Conservation (phyloP, 2,888 invertebrate species). For the Drosophila kuntzei region DNA sequence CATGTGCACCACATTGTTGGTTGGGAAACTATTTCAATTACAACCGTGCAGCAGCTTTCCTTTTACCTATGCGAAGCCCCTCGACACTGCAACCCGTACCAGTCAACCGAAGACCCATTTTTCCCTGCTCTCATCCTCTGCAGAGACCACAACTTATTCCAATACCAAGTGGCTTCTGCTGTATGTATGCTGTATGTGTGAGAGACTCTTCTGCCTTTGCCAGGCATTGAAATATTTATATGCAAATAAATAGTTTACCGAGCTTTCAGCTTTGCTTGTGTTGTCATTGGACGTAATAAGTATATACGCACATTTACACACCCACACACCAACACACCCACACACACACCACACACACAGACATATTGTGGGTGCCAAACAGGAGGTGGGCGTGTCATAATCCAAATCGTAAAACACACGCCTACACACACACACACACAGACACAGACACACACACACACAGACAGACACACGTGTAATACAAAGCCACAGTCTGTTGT, state of each 20-base stretch:
- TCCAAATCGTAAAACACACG: conserved; percentile 58
- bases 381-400: conserved; percentile 48
- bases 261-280: conserved; percentile 66
- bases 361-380: conserved; percentile 4
- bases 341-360: conserved; percentile 11
- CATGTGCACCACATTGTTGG: conserved; percentile 41
- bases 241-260: conserved; percentile 79
- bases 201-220: conserved; percentile 40
- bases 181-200: conserved; percentile 10
- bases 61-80: conserved; percentile 32
- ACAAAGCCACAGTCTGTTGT: conserved; percentile 30
- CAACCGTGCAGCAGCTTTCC: conserved; percentile 47
- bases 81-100: conserved; percentile 4
- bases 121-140: background rate
- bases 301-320: conserved; percentile 15
- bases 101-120: conserved; percentile 7
- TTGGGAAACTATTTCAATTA: conserved; percentile 78
- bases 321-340: conserved; percentile 9
- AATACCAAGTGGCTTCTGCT: conserved; percentile 41
- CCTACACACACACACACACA: conserved; percentile 27
- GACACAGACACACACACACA: conserved; percentile 15
- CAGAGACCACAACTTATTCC: conserved; percentile 39
- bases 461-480: conserved; percentile 9
- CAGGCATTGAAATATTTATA: conserved; percentile 74
- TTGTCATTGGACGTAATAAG: conserved; percentile 57